Base-by-base conservation (phyloP, 2,113 vertebrate species). In the Entomyzon cyanotis region DNA sequence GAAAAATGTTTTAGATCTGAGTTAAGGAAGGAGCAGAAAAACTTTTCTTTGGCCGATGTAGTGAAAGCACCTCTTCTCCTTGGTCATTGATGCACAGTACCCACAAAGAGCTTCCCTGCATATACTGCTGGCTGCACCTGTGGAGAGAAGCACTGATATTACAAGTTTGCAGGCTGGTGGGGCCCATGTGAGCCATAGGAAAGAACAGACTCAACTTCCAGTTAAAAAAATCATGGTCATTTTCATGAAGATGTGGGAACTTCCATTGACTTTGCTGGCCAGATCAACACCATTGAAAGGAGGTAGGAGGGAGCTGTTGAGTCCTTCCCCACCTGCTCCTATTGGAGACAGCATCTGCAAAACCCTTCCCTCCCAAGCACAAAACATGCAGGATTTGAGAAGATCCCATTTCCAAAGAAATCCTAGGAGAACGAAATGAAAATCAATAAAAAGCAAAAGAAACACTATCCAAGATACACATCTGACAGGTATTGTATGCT, bases 141-240 rank as follows among this genome's bases (percentile, higher is more conserved):
- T 16, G 31, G 30, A 0, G 0, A 62, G 41, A 71, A 68, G 30
- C 33, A 35, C 31, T 62, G 60, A 37, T n/a, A n/a, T 68, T 37
- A 28, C 13, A 28, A n/a, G 3, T 8, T 55, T 50, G 42, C 47
- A 63, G 53, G 12, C 16, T n/a, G 33, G 16, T 20, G 24, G 11
- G 28, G 5, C 8, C 46, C 0, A 0, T 2, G 3, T 23, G 37
- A 81, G 18, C 14, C 30, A 39, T 0, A 2, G 56, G 33, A 79
- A 60, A 64, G 19, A 19, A 19, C 17, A 82, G 70, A 52, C 3
- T 28, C 12, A 56, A 4, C 3, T 49, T 82, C 15, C 18, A 4
- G 7, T 64, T 50, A 15, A 75, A 90, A 83, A 79, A n/a, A 11
- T 15, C 16, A 15, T 4, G 12, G 20, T 20, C 4, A 27, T 47